Percentiles rank a stretch among this genome's conserved stretches.
Conservation (phyloP, 1,140 invertebrate genomes). For the Drosophila carrolli region DNA sequence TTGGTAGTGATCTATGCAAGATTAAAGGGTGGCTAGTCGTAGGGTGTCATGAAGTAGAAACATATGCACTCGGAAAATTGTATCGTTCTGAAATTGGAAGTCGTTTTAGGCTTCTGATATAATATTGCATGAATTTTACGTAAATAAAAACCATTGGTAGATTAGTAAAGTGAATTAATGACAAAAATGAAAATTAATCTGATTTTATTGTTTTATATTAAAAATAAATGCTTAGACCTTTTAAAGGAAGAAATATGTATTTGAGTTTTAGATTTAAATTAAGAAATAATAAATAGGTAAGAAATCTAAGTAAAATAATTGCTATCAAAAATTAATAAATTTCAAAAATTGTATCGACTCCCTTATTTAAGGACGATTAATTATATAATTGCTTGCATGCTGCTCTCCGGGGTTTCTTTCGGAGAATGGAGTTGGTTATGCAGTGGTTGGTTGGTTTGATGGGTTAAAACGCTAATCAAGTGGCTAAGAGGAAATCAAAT, state of each 20-base stretch:
- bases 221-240: too few relatives aligned
- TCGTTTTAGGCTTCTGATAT: neutral
- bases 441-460: constrained; percentile 24
- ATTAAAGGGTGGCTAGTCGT: constrained; percentile 7
- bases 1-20: neutral
- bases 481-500: constrained; percentile 35
- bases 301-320: too few relatives aligned
- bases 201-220: too few relatives aligned
- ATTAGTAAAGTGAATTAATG: too few relatives aligned
- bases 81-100: constrained; percentile 16
- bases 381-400: constrained; percentile 50
- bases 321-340: too few relatives aligned
- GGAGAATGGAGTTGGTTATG: constrained; percentile 42
- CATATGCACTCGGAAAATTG: constrained; percentile 18
- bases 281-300: too few relatives aligned
- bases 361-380: constrained; percentile 10
- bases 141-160: too few relatives aligned
- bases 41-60: constrained; percentile 36
- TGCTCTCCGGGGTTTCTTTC: constrained; percentile 44
- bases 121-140: too few relatives aligned
- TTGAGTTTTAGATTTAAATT: too few relatives aligned
- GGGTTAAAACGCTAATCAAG: constrained; percentile 26
- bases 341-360: too few relatives aligned
- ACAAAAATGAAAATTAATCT: too few relatives aligned
- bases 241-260: too few relatives aligned